phyloP scores from a whole-genome alignment of 2,113 vertebrate species.

The Phylloscopus trochilus region DNA sequence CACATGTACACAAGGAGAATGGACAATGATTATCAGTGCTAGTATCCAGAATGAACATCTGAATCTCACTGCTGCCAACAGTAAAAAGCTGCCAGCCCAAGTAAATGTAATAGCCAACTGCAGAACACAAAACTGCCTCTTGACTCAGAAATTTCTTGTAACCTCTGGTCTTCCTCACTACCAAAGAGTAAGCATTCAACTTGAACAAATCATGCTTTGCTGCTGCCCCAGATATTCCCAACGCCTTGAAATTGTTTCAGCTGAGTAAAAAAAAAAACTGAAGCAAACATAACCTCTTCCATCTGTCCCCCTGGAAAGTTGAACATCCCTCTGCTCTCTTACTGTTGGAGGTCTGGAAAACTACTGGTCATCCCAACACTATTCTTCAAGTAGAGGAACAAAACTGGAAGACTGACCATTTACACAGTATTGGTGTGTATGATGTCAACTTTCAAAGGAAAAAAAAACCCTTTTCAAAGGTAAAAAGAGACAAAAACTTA shows the following conservation, averaged over 20 bases:
- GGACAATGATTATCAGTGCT: not conserved
- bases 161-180: not conserved
- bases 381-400: not conserved
- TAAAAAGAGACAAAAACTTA: not conserved
- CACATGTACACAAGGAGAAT: not conserved
- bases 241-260: not conserved
- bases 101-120: not conserved
- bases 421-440: not conserved
- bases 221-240: not conserved
- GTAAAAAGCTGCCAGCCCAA: not conserved
- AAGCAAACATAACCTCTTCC: not conserved
- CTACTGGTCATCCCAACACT: not conserved
- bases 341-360: not conserved
- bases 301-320: not conserved
- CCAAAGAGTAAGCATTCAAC: not conserved
- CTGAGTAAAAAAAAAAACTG: not conserved
- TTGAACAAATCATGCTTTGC: not conserved
- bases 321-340: not conserved
- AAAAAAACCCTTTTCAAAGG: not conserved
- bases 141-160: not conserved
- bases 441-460: not conserved
- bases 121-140: not conserved
- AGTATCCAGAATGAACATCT: not conserved
- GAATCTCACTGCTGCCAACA: slow-evolving; percentile 1
- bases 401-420: not conserved